Conservation (phyloP, 2,888 invertebrate genomes). For the Himalopsyche tibetana region DNA sequence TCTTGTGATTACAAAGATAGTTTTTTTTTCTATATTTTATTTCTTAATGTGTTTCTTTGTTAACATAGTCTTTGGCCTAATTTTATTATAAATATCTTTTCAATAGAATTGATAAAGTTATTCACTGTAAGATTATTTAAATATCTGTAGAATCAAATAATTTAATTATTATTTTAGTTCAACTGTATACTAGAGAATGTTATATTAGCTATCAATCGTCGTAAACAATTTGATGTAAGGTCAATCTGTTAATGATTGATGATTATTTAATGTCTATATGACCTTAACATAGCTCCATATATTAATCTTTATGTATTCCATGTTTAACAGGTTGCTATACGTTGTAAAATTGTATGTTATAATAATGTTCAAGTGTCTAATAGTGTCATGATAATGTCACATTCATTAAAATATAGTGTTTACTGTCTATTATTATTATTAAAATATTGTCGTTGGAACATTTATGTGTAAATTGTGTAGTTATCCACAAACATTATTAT, state of each 20-base stretch:
- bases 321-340: background rate
- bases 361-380: conserved; percentile 51
- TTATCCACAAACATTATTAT: conserved; percentile 46
- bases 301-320: conserved; percentile 37
- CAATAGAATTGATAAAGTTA: background rate
- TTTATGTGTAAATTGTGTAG: conserved; percentile 58
- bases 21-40: conserved; percentile 5
- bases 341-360: conserved; percentile 50
- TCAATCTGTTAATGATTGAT: conserved; percentile 10
- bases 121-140: conserved; percentile 6
- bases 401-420: conserved; percentile 32
- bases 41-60: background rate
- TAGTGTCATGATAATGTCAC: conserved; percentile 44
- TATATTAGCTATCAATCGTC: conserved; percentile 15
- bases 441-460: conserved; percentile 52
- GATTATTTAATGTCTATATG: conserved; percentile 20
- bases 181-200: conserved; percentile 30
- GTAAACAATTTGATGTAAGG: background rate
- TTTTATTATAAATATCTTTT: conserved; percentile 10
- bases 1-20: background rate
- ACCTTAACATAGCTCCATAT: conserved; percentile 15
- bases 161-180: conserved; percentile 29
- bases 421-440: conserved; percentile 47
- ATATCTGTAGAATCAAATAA: conserved; percentile 10
- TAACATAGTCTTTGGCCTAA: background rate